phyloP scores from a whole-genome alignment of 2,797 vertebrate genomes.

The Muraenolepis orangiensis region DNA sequence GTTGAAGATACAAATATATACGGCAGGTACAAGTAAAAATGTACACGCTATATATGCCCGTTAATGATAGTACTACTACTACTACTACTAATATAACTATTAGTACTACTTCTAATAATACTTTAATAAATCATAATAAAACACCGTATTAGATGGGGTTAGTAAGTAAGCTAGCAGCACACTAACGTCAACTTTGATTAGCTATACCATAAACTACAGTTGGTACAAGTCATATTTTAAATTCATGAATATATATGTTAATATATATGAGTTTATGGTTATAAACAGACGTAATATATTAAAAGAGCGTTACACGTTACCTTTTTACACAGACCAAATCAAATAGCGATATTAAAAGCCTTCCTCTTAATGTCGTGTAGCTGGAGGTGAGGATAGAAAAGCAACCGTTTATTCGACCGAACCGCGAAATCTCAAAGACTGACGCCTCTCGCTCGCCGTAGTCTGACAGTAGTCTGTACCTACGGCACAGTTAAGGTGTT shows the following conservation, averaged over 20 bases:
- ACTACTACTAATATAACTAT: no score
- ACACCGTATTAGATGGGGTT: no score
- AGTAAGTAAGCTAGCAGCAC: not conserved
- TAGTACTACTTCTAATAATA: no score
- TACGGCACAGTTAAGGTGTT: no score
- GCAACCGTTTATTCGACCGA: no score
- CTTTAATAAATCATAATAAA: no score
- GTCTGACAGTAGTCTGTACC: not conserved
- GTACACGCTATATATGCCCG: no score
- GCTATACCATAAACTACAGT: not conserved
- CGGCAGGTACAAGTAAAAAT: no score
- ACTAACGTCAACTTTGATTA: not conserved
- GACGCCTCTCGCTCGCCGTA: not conserved
- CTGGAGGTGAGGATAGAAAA: no score
- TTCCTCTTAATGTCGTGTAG: not conserved
- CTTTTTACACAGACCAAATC: not conserved
- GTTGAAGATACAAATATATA: no score
- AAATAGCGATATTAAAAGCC: not conserved
- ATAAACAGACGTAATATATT: no score
- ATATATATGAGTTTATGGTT: not conserved
- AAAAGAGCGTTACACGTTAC: not conserved
- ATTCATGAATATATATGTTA: not conserved
- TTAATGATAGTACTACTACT: no score
- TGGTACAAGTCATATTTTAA: not conserved
- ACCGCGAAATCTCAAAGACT: not conserved